Percentiles rank a stretch among this genome's conserved stretches.
Conservation (phyloP, 2,113 vertebrate species). For the Strix aluco region DNA sequence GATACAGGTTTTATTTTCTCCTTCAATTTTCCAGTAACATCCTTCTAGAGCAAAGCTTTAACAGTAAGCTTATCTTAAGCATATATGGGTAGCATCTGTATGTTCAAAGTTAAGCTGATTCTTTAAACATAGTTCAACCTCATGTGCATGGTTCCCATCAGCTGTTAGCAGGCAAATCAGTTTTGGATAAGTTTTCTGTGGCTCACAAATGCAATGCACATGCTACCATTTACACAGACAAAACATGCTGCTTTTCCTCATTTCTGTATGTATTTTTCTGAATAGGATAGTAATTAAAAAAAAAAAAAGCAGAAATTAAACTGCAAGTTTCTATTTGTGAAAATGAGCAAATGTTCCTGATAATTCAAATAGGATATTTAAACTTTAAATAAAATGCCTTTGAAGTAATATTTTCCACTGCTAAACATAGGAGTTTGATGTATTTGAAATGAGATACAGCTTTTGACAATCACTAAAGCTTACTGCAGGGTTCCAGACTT, state of each 20-base stretch:
- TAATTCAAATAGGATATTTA: slow-evolving; percentile 55
- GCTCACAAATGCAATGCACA: background rate
- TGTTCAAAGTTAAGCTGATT: background rate
- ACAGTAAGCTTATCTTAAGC: background rate
- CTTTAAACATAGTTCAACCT: background rate
- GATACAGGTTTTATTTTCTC: background rate
- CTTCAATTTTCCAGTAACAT: background rate
- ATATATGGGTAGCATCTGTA: background rate
- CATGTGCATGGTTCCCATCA: background rate
- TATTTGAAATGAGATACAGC: slow-evolving; percentile 14
- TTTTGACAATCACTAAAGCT: slow-evolving; percentile 55
- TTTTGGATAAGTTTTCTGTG: background rate
- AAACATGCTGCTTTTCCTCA: slow-evolving; percentile 33
- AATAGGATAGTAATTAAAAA: slow-evolving; percentile 22
- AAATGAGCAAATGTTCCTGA: slow-evolving; percentile 39
- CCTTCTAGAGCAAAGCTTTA: background rate
- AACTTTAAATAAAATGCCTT: slow-evolving; percentile 59
- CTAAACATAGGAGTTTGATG: slow-evolving; percentile 33
- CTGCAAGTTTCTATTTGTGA: slow-evolving; percentile 14
- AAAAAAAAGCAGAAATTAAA: slow-evolving; percentile 16
- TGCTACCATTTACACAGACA: background rate
- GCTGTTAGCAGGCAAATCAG: background rate
- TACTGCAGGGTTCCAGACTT: slow-evolving; percentile 54
- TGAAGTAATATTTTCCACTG: background rate
- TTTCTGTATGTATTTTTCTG: slow-evolving; percentile 30